phyloP scores from a whole-genome alignment of 2,797 vertebrate species.

The Lagodon rhomboides region DNA sequence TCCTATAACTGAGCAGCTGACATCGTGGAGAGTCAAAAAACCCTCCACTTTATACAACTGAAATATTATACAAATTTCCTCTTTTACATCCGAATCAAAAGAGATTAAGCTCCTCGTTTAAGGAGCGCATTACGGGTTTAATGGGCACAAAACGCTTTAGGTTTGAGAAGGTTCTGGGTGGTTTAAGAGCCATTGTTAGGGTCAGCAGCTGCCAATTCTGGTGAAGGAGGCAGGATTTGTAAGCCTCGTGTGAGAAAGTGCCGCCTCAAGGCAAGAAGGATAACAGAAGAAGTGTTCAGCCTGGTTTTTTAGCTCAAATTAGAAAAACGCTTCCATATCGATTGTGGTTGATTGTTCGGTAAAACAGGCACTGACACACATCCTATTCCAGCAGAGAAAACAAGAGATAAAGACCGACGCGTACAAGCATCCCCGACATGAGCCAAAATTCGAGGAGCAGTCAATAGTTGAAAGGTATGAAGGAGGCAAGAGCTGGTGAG shows the following conservation, averaged over 20 bases:
- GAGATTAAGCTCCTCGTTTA: constrained; percentile 39
- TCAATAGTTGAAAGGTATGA: constrained; percentile 30
- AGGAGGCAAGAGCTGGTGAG: constrained; percentile 29
- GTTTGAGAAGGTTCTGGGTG: constrained; percentile 52
- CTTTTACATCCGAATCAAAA: constrained; percentile 59
- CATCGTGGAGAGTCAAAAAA: constrained; percentile 18
- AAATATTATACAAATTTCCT: constrained; percentile 49
- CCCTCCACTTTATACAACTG: constrained; percentile 4
- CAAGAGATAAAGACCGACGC: not conserved
- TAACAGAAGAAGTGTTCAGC: not conserved
- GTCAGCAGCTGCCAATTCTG: constrained; percentile 69
- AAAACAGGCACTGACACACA: not conserved
- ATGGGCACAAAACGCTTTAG: constrained; percentile 48
- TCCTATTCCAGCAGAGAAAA: not conserved
- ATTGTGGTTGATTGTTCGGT: constrained; percentile 2
- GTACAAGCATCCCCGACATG: constrained; percentile 63
- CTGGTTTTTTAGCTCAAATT: constrained; percentile 17
- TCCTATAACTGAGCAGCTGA: constrained; percentile 30
- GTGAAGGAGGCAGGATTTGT: constrained; percentile 43
- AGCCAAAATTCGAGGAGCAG: constrained; percentile 65
- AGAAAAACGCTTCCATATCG: constrained; percentile 13
- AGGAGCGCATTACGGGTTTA: constrained; percentile 43
- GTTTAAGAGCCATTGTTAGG: constrained; percentile 61
- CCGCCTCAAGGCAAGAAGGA: constrained; percentile 30
- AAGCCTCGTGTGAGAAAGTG: constrained; percentile 41